These are phyloP conservation scores for Thalassoma bifasciatum DNA, from an alignment of 2,113 vertebrate genomes.

Conservation along the genomic window DNA sequence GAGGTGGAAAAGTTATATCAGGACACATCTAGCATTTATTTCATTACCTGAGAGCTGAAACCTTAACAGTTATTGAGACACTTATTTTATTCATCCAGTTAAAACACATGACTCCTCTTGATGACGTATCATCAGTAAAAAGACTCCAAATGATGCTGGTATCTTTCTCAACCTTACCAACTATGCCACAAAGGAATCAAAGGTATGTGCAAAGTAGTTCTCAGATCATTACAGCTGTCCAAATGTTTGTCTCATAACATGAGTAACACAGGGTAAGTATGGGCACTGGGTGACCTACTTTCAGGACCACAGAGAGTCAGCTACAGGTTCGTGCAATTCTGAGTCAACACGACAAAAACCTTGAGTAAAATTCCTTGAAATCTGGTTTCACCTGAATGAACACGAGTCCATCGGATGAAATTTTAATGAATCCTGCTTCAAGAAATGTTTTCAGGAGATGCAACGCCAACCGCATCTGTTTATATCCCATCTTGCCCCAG, in stretches of 20 bases:
- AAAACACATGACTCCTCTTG: no score
- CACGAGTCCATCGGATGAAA: no score
- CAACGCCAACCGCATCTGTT: background rate
- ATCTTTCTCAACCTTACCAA: background rate
- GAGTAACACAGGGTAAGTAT: slow-evolving; percentile 7
- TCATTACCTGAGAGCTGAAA: no score
- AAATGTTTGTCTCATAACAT: slow-evolving; percentile 7
- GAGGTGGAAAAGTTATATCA: no score
- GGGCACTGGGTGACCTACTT: slow-evolving; percentile 29
- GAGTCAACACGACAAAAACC: background rate
- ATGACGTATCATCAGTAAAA: no score
- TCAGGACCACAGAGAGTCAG: background rate
- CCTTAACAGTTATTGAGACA: no score
- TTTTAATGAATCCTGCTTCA: background rate
- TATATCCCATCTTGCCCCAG: background rate
- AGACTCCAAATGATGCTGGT: background rate
- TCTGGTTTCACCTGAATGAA: background rate
- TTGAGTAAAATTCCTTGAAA: background rate
- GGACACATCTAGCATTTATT: no score
- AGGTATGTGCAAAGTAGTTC: slow-evolving; percentile 14
- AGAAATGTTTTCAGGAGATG: background rate
- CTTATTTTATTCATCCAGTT: no score
- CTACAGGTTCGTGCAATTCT: background rate
- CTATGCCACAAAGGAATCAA: background rate
- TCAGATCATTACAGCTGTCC: slow-evolving; percentile 33